These are phyloP conservation scores for Pachycephus smyrnensis DNA, from an alignment of 2,888 invertebrate species.

Conservation along the genomic window DNA sequence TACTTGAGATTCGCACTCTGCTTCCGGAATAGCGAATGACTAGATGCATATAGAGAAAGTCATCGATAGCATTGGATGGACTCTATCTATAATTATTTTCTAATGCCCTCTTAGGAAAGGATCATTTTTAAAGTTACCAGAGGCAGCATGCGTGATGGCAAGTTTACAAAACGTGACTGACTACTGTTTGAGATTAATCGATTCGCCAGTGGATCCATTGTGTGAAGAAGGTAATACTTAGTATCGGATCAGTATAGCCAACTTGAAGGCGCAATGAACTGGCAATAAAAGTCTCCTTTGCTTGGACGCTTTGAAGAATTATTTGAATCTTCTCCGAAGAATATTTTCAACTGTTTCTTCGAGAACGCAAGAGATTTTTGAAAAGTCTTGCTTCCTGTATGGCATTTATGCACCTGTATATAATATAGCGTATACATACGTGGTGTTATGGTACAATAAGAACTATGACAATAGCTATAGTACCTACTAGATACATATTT, in stretches of 20 bases:
- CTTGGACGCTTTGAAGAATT: neutral
- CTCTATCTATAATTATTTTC: neutral
- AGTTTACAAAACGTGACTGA: neutral
- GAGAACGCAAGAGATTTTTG: neutral
- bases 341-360: neutral
- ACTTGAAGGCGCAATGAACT: neutral
- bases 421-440: neutral
- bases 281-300: neutral
- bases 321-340: neutral
- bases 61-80: neutral
- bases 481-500: neutral
- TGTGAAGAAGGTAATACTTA: neutral
- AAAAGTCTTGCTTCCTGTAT: neutral
- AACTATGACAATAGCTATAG: neutral
- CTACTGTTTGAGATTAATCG: neutral
- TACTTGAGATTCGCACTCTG: neutral
- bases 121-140: neutral
- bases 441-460: neutral
- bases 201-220: neutral
- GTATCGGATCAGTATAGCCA: neutral
- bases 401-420: neutral
- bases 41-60: neutral
- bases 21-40: neutral
- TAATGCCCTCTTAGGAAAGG: neutral
- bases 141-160: neutral